Percentiles rank a stretch among this genome's conserved stretches.
phyloP scores from a whole-genome alignment of 2,113 vertebrate species.

The Hippopotamus amphibius region DNA sequence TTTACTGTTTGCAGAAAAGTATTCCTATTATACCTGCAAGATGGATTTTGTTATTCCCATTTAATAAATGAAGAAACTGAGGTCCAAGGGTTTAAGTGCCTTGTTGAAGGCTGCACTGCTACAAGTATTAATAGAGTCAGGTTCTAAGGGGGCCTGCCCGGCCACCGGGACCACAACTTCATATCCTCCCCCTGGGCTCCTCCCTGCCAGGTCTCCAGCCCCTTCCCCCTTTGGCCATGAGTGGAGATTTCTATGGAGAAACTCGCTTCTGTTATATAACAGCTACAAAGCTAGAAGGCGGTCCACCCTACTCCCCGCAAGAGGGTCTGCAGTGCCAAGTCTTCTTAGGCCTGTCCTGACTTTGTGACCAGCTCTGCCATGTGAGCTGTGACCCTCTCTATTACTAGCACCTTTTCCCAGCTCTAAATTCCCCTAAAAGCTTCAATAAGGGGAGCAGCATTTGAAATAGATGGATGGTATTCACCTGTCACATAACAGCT shows the following conservation, averaged over 20 bases:
- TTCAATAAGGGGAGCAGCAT: constrained; percentile 30
- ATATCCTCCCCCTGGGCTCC: not conserved
- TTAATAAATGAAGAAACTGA: constrained; percentile 30
- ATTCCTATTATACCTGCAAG: not conserved
- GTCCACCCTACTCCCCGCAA: not conserved
- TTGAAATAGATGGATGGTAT: not conserved
- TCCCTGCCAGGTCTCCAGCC: not conserved
- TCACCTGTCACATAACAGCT: constrained; percentile 59
- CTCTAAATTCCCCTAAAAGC: not conserved
- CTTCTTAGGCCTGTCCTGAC: not conserved
- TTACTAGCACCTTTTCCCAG: not conserved
- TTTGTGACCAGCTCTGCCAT: not conserved
- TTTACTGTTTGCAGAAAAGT: not conserved
- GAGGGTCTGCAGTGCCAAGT: not conserved
- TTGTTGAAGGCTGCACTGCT: not conserved
- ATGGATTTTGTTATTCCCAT: not conserved
- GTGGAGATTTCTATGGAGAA: not conserved
- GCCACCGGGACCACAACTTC: not conserved
- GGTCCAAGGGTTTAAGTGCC: not conserved
- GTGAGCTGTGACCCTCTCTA: not conserved
- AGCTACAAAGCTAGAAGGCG: not conserved
- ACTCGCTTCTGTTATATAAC: not conserved
- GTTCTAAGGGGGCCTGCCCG: not conserved
- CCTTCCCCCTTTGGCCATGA: not conserved
- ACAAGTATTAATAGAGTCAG: not conserved